Percentiles rank a stretch among this genome's conserved stretches.
These are phyloP conservation scores for Anthonomus grandis DNA, from an alignment of 1,140 invertebrate genomes.

Conservation along the genomic window DNA sequence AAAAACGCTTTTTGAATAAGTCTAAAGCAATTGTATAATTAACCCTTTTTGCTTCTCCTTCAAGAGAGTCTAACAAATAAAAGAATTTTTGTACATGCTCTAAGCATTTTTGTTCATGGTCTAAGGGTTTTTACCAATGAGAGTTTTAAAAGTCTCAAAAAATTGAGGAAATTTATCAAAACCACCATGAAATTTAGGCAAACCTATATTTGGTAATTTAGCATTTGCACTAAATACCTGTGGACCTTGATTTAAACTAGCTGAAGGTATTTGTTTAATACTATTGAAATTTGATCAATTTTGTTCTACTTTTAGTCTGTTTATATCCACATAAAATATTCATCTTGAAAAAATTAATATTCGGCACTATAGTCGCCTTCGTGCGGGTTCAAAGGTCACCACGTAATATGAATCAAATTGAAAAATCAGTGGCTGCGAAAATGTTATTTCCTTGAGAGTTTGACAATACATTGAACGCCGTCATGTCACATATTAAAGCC, in stretches of 20 bases:
- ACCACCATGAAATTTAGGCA: background rate
- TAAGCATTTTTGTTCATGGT: too few species aligned
- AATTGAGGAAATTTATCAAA: background rate
- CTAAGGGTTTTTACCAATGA: background rate
- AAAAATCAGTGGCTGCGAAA: too few species aligned
- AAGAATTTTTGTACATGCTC: background rate
- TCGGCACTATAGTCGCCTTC: too few species aligned
- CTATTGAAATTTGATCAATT: background rate
- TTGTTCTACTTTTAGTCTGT: background rate
- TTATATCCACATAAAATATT: background rate
- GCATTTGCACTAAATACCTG: too few species aligned
- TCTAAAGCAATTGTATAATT: conserved; percentile 2
- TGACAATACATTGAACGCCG: too few species aligned
- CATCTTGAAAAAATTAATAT: background rate
- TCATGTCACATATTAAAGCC: too few species aligned
- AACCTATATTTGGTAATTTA: too few species aligned
- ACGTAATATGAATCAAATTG: too few species aligned
- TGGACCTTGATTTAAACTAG: background rate
- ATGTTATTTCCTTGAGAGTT: too few species aligned
- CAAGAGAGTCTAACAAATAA: background rate
- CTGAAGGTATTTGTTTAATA: background rate
- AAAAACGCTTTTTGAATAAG: too few species aligned
- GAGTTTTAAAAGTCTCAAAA: background rate
- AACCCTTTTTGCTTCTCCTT: conserved; percentile 1
- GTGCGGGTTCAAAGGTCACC: too few species aligned